Evolutionary conservation across 23 tunicate genomes (phyloP), one percentile per base, ranked within the genome.

Genomic region (Trididemnum miniatum): DNA sequence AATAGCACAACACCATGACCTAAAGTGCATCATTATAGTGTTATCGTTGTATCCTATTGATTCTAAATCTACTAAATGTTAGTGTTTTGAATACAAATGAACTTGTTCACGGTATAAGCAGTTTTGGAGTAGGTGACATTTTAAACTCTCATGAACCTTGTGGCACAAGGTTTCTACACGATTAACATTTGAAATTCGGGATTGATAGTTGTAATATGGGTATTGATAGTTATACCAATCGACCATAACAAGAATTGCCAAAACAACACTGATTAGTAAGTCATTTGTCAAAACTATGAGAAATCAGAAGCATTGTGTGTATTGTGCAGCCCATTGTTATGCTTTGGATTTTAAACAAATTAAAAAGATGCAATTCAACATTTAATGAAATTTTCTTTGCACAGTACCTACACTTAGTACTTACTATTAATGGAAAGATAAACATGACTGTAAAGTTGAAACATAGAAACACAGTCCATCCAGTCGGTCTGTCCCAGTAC

Each of bases 371-470:
- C 54, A 44, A 7, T 44, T 44, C 54, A n/a, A n/a, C n/a, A n/a
- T n/a, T n/a, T n/a, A n/a, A n/a, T n/a, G n/a, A n/a, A n/a, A n/a
- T n/a, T n/a, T n/a, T n/a, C n/a, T n/a, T n/a, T n/a, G n/a, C n/a
- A n/a, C n/a, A n/a, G n/a, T n/a, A n/a, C n/a, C n/a, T n/a, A n/a
- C n/a, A n/a, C n/a, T n/a, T n/a, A 44, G 32, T 4, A 35, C 95
- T 89, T 79, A 89, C 95, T 3, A 79, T 33, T 3, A 89, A 49
- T 0, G 95, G 95, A 1, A 84, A 28, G 28, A 89, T 24, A 54
- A 83, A 89, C 88, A 89, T 84, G 20, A 72, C 85, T 28, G 79
- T 34, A 76, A 89, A 89, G 81, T 89, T 89, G 82, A 71, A 84
- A 9, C 20, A 34, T 35, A 83, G 51, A 30, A 89, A 84, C 12